Percentiles rank a stretch among this genome's conserved stretches.
phyloP scores from a whole-genome alignment of 2,888 invertebrate genomes.

The Tachina fera region DNA sequence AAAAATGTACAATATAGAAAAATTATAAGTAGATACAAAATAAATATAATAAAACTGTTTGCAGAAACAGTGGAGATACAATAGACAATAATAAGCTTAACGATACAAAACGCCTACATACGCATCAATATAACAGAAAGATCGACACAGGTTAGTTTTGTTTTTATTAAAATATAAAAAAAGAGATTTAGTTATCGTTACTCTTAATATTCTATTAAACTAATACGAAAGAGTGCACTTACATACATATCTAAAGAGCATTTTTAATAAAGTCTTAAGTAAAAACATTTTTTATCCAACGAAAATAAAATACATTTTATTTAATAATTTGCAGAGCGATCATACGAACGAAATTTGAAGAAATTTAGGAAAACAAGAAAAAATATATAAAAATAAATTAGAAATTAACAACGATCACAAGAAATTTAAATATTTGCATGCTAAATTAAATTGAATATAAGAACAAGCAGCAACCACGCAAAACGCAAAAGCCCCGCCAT shows the following conservation, averaged over 20 bases:
- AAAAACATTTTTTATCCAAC: conserved; percentile 55
- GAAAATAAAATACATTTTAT: conserved; percentile 53
- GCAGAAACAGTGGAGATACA: conserved; percentile 52
- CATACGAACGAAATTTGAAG: conserved; percentile 66
- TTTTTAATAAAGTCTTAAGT: not conserved
- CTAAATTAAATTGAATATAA: conserved; percentile 21
- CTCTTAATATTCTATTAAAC: conserved; percentile 30
- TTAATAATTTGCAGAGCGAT: conserved; percentile 65
- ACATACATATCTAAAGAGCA: conserved; percentile 32
- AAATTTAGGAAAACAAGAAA: conserved; percentile 42
- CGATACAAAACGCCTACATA: conserved; percentile 60
- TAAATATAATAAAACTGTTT: conserved; percentile 36
- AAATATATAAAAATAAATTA: conserved; percentile 23
- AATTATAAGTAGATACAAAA: conserved; percentile 44
- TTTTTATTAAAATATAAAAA: not conserved
- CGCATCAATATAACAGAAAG: conserved; percentile 32
- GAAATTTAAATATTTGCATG: conserved; percentile 28
- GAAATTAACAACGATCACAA: conserved; percentile 42
- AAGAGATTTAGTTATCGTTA: conserved; percentile 14
- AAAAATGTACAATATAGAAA: conserved; percentile 11
- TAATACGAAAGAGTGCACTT: conserved; percentile 3
- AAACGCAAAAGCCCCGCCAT: conserved; percentile 43
- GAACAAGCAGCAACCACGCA: not conserved
- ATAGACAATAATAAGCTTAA: conserved; percentile 38
- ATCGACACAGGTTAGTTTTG: conserved; percentile 3